These are phyloP conservation scores for Drosophila buzzatii DNA, from an alignment of 2,888 invertebrate genomes.

Conservation along the genomic window DNA sequence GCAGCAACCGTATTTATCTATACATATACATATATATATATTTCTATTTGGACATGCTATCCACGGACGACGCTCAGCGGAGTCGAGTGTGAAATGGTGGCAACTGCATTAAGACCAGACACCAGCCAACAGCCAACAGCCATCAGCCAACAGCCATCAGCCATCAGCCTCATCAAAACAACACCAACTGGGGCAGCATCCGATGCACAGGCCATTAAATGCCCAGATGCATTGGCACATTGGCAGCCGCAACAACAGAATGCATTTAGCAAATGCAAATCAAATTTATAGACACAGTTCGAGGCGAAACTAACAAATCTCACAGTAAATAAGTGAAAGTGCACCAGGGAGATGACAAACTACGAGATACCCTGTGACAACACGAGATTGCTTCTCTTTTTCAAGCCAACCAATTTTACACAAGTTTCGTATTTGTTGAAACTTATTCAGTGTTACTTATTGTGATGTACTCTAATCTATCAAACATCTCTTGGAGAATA, in stretches of 20 bases:
- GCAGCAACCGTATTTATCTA: constrained; percentile 15
- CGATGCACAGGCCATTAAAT: constrained; percentile 39
- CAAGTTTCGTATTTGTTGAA: no score
- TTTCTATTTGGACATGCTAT: constrained; percentile 22
- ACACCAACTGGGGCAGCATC: constrained; percentile 20
- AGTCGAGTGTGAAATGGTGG: constrained; percentile 32
- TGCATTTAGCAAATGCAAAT: constrained; percentile 53
- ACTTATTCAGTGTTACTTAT: no score
- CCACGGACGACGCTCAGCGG: background rate
- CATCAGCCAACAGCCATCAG: constrained; percentile 10
- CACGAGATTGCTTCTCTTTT: no score
- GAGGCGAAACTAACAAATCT: constrained; percentile 13
- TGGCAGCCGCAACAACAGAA: constrained; percentile 30
- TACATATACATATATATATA: background rate
- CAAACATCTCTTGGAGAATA: no score
- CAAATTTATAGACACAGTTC: constrained; percentile 37
- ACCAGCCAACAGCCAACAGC: constrained; percentile 4
- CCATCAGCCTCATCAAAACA: constrained; percentile 24
- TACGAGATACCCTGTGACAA: background rate
- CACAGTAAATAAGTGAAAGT: constrained; percentile 4
- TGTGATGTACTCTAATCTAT: no score
- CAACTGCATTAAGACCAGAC: constrained; percentile 41
- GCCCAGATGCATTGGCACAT: constrained; percentile 26
- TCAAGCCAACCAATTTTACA: no score
- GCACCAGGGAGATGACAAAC: background rate